A percentile compares a stretch with the other conserved stretches of the same genome.
phyloP scores from a whole-genome alignment of 2,113 vertebrate species.

The Lipophrys pholis region DNA sequence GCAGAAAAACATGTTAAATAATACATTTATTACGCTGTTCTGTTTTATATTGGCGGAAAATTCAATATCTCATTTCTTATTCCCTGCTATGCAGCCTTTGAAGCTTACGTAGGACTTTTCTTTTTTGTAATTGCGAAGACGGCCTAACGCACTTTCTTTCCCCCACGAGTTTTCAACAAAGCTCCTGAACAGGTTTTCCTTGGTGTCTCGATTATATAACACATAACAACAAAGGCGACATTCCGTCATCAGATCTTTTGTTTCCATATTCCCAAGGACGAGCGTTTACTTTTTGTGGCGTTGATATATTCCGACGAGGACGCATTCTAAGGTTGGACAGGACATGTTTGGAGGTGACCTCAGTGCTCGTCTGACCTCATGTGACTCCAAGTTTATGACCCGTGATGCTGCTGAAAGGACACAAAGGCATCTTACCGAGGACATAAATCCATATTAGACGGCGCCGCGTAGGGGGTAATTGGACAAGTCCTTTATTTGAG shows the following conservation, averaged over 20 bases:
- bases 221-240: too few relatives aligned
- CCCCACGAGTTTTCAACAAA: not conserved
- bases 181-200: not conserved
- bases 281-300: too few relatives aligned
- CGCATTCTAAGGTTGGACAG: not conserved
- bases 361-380: conserved; percentile 58
- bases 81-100: conserved; percentile 39
- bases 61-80: conserved; percentile 54
- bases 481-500: not conserved
- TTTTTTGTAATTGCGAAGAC: not conserved
- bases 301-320: too few relatives aligned
- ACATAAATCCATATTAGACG: conserved; percentile 73
- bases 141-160: conserved; percentile 5
- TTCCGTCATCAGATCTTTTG: too few relatives aligned
- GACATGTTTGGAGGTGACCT: conserved; percentile 45
- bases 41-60: conserved; percentile 32
- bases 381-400: conserved; percentile 66
- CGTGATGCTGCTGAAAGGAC: conserved; percentile 39
- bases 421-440: conserved; percentile 48
- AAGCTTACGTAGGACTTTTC: conserved; percentile 1
- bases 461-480: conserved; percentile 48
- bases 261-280: too few relatives aligned
- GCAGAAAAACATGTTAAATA: conserved; percentile 57
- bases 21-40: conserved; percentile 39
- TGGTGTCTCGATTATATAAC: not conserved